Conservation (phyloP, 2,113 vertebrate species). For the Bos indicus region DNA sequence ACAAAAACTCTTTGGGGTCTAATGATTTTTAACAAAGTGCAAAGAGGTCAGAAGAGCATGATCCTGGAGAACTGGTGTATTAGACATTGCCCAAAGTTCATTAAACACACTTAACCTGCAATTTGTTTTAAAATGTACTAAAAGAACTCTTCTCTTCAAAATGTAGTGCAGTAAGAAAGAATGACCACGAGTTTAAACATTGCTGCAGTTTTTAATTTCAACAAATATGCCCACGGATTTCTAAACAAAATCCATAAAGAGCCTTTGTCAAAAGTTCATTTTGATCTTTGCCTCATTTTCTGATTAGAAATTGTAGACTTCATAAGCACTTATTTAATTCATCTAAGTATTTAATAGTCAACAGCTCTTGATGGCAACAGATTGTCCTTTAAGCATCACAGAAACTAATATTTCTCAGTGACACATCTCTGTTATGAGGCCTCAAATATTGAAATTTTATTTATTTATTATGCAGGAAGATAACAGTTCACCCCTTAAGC, state of each 20-base stretch:
- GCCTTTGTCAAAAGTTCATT: neutral
- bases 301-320: constrained; percentile 65
- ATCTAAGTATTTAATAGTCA: constrained; percentile 69
- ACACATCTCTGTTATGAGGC: constrained; percentile 53
- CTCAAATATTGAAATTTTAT: constrained; percentile 73
- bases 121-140: neutral
- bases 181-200: neutral
- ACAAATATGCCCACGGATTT: neutral
- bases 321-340: constrained; percentile 68
- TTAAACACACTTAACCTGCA: neutral
- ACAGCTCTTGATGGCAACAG: constrained; percentile 40
- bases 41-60: neutral
- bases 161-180: neutral
- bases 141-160: neutral
- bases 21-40: neutral
- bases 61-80: neutral
- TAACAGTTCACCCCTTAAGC: constrained; percentile 62
- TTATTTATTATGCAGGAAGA: constrained; percentile 72
- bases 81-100: neutral
- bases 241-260: neutral
- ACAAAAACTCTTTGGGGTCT: neutral
- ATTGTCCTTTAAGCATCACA: constrained; percentile 36
- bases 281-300: constrained; percentile 65
- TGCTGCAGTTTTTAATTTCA: neutral
- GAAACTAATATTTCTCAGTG: constrained; percentile 56